Percentiles rank a stretch among this genome's conserved stretches.
Evolutionary conservation across 2,113 vertebrate genomes (phyloP).

Genomic region (Tragelaphus strepsiceros): DNA sequence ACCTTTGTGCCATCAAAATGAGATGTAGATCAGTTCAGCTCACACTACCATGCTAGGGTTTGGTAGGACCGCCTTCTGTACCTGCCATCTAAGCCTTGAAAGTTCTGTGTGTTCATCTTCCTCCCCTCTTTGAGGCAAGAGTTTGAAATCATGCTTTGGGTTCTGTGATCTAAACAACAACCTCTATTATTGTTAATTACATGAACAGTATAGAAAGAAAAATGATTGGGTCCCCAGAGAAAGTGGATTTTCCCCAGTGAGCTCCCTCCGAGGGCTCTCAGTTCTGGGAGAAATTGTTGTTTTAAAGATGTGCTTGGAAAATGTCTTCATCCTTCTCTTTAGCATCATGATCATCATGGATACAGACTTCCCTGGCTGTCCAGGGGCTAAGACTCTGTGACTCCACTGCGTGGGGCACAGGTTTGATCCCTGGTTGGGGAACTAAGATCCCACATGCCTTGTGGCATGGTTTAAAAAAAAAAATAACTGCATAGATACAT

Average conservation of each 20-base stretch:
- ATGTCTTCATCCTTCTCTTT: background rate
- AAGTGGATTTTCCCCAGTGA: conserved; percentile 21
- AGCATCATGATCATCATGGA: background rate
- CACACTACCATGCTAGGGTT: no score
- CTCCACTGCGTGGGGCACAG: background rate
- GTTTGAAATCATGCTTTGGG: background rate
- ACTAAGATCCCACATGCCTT: background rate
- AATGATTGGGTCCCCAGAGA: conserved; percentile 52
- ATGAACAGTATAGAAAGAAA: background rate
- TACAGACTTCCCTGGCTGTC: background rate
- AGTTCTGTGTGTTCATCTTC: background rate
- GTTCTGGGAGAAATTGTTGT: background rate
- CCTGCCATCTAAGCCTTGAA: background rate
- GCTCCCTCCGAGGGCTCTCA: background rate
- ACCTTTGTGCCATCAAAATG: background rate
- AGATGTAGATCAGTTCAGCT: background rate
- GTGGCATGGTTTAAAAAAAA: background rate
- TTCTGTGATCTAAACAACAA: conserved; percentile 9
- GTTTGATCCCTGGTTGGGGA: background rate
- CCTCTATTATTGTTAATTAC: conserved; percentile 31
- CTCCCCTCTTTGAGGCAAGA: background rate
- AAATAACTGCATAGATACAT: background rate
- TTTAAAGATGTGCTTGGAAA: background rate
- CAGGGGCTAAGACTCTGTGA: background rate
- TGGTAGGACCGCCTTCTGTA: background rate